Evolutionary conservation across 2,888 invertebrate genomes (phyloP).

Genomic region (Gari tellinella): DNA sequence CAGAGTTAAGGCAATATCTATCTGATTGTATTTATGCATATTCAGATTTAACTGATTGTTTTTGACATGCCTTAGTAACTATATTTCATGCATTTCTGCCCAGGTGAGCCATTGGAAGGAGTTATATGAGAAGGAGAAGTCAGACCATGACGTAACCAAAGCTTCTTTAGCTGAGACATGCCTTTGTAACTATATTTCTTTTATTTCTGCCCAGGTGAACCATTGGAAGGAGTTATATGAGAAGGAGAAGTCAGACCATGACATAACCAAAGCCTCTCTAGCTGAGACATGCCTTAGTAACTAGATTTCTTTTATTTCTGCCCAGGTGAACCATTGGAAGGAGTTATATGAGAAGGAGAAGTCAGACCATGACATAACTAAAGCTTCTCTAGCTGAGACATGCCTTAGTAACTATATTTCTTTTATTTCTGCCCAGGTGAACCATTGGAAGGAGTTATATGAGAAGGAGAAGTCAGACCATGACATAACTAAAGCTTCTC

Average conservation of each 20-base stretch:
- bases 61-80: too few species aligned
- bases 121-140: slow-evolving; percentile 57
- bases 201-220: slow-evolving; percentile 55
- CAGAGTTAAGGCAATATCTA: too few species aligned
- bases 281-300: too few species aligned
- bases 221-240: slow-evolving; percentile 58
- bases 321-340: slow-evolving; percentile 64
- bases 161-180: slow-evolving; percentile 25
- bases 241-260: slow-evolving; percentile 56
- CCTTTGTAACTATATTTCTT: too few species aligned
- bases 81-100: too few species aligned
- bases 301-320: too few species aligned
- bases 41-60: too few species aligned
- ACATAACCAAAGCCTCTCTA: slow-evolving; percentile 49
- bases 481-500: slow-evolving; percentile 43
- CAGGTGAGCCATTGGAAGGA: slow-evolving; percentile 65
- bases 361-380: slow-evolving; percentile 54
- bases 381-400: slow-evolving; percentile 28
- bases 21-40: too few species aligned
- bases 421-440: slow-evolving; percentile 57
- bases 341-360: slow-evolving; percentile 58
- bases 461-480: slow-evolving; percentile 61
- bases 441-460: slow-evolving; percentile 53
- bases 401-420: too few species aligned
- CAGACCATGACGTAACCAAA: slow-evolving; percentile 55